Conservation (phyloP, 2,888 invertebrate genomes). For the Aphidius colemani region DNA sequence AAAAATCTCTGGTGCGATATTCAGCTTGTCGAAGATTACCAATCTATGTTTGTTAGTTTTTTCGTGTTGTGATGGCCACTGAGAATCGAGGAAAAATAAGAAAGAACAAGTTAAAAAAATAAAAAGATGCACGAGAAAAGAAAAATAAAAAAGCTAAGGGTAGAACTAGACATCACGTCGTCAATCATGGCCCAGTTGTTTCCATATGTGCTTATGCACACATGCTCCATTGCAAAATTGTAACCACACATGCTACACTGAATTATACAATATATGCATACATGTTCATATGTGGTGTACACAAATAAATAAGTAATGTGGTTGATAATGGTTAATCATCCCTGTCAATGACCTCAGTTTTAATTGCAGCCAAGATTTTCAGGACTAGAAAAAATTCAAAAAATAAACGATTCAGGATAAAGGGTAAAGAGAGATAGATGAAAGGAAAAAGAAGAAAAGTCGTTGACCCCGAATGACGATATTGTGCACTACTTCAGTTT, state of each 20-base stretch:
- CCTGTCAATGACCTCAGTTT: constrained; percentile 44
- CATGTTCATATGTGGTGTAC: constrained; percentile 12
- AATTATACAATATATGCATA: constrained; percentile 10
- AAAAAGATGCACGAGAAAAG: constrained; percentile 24
- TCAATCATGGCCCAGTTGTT: constrained; percentile 57
- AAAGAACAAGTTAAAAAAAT: constrained; percentile 23
- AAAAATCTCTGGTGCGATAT: constrained; percentile 47
- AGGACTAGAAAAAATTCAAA: constrained; percentile 20
- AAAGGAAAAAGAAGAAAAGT: constrained; percentile 43
- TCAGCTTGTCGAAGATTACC: constrained; percentile 49
- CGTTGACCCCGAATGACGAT: constrained; percentile 57
- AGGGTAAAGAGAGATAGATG: constrained; percentile 24
- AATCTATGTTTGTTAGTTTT: constrained; percentile 19
- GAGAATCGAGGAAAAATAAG: constrained; percentile 2
- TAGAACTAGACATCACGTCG: constrained; percentile 45
- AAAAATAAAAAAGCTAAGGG: constrained; percentile 32
- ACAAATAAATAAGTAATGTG: constrained; percentile 24
- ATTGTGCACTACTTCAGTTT: constrained; percentile 57
- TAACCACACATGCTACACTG: constrained; percentile 15
- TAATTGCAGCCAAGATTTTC: constrained; percentile 48
- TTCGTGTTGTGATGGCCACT: constrained; percentile 1
- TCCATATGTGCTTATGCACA: constrained; percentile 39
- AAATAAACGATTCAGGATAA: constrained; percentile 28
- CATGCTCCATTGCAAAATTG: constrained; percentile 10
- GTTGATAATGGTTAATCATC: constrained; percentile 27